Base-by-base conservation (phyloP, 2,113 vertebrate species). In the Neopipo cinnamomea region DNA sequence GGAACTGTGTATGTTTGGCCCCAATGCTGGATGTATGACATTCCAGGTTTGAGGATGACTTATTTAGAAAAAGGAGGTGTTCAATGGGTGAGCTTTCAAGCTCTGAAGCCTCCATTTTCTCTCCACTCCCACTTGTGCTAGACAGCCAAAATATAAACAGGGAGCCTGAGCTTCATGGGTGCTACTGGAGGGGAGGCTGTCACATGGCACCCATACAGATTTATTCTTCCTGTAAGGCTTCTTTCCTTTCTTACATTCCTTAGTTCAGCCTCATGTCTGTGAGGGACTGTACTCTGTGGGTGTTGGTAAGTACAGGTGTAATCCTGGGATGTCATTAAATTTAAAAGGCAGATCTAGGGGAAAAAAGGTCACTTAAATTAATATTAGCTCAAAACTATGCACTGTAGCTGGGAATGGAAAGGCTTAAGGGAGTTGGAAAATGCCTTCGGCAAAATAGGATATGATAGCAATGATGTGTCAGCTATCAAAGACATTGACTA, bases 391-490 rank as follows among this genome's bases (percentile, higher is more conserved):
- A 61, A 49, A 94, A 93, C 22, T 63, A 19, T 62, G 53, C 1
- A 2, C 23, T 42, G 76, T 70, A 75, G 47, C 66, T 95, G 83
- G 88, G 80, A 93, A 81, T 79, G 53, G 68, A 89, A 94, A 84
- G 49, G 83, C 92, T 95, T 92, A 75, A 92, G 88, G 91, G 88
- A 91, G 62, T 4, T 89, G 66, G 87, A 93, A 94, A 96, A 93
- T 87, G 93, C 92, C 95, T 89, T 94, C 86, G 92, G 96, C 95
- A 96, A 96, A 95, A 96, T 92, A 91, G 87, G 84, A 89, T 94
- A 66, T 95, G 93, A 96, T 96, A 96, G 94, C 93, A 97, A 96
- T 10, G 91, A 95, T 96, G 96, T 97, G 96, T 96, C 95, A 96
- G 93, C 96, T 96, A 96, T 96, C 93, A 96, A 96, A 96, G 80